Evolutionary conservation across 2,888 invertebrate genomes (phyloP).

Genomic region (Campaea margaritaria): DNA sequence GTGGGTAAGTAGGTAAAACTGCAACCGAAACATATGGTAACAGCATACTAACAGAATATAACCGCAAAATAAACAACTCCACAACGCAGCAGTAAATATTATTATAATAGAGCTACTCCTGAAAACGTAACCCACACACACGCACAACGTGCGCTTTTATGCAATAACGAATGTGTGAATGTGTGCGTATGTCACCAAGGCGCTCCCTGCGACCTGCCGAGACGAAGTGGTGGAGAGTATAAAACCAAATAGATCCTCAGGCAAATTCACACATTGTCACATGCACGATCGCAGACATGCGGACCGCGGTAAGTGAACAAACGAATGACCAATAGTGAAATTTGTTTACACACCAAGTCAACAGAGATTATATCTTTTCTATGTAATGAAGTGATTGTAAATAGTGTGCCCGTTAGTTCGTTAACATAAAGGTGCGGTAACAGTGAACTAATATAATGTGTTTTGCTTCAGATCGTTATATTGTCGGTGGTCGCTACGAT

Average conservation of each 20-base stretch:
- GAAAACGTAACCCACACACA: conserved; percentile 37
- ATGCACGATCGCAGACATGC: conserved; percentile 68
- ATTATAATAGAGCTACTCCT: conserved; percentile 27
- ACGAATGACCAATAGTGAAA: conserved; percentile 63
- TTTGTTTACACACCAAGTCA: conserved; percentile 50
- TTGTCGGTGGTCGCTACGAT: conserved; percentile 67
- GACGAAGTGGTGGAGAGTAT: conserved; percentile 73
- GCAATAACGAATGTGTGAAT: conserved; percentile 34
- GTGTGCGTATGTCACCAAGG: conserved; percentile 37
- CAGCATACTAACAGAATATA: conserved; percentile 29
- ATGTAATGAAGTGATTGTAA: conserved; percentile 43
- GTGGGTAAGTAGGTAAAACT: conserved; percentile 19
- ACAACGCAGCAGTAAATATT: conserved; percentile 16
- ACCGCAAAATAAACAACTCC: conserved; percentile 28
- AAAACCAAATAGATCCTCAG: conserved; percentile 60
- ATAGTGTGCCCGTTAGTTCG: conserved; percentile 18
- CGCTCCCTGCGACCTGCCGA: conserved; percentile 44
- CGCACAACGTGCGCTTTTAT: conserved; percentile 38
- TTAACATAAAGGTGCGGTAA: conserved; percentile 32
- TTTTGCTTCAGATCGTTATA: conserved; percentile 66
- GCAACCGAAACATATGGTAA: conserved; percentile 22
- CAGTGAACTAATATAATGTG: conserved; percentile 34
- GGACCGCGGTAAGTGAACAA: conserved; percentile 73
- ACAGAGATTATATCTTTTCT: conserved; percentile 45
- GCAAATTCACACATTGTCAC: conserved; percentile 62